Conservation (phyloP, 2,888 invertebrate genomes). For the Parnassius mnemosyne region DNA sequence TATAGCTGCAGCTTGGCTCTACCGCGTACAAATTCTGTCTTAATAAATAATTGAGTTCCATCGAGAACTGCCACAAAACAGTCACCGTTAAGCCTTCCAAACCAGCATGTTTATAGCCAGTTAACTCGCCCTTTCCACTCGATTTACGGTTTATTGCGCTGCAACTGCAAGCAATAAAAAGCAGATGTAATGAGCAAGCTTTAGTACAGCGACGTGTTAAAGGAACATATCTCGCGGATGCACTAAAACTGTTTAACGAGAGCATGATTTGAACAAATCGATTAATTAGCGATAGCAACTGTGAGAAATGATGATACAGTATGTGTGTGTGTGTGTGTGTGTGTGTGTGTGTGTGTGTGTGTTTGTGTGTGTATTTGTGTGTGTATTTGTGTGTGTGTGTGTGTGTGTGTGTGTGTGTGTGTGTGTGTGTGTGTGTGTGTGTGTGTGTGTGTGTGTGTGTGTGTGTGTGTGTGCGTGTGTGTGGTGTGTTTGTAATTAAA, state of each 20-base stretch:
- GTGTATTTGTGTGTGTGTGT: too few species aligned
- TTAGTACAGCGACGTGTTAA: not conserved
- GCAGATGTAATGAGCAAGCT: constrained; percentile 7
- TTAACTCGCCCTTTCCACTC: constrained; percentile 11
- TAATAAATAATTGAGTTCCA: not conserved
- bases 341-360: too few species aligned
- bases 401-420: too few species aligned
- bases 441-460: too few species aligned
- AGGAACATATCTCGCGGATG: not conserved
- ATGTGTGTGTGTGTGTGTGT: too few species aligned
- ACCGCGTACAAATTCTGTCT: too few species aligned
- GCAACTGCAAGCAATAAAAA: constrained; percentile 8
- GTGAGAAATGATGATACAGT: too few species aligned
- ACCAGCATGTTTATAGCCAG: not conserved
- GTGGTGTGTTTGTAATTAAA: too few species aligned
- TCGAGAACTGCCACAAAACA: not conserved
- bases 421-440: too few species aligned
- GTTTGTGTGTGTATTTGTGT: too few species aligned
- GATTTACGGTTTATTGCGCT: constrained; percentile 10
- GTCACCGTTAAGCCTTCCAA: not conserved
- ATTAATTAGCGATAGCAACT: not conserved
- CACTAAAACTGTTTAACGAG: not conserved
- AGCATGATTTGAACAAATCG: not conserved
- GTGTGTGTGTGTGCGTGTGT: too few species aligned
- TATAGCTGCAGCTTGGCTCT: too few species aligned